A percentile compares a stretch with the other conserved stretches of the same genome.
Evolutionary conservation across 2,797 vertebrate species (phyloP).

Genomic region (Gorsachius magnificus): DNA sequence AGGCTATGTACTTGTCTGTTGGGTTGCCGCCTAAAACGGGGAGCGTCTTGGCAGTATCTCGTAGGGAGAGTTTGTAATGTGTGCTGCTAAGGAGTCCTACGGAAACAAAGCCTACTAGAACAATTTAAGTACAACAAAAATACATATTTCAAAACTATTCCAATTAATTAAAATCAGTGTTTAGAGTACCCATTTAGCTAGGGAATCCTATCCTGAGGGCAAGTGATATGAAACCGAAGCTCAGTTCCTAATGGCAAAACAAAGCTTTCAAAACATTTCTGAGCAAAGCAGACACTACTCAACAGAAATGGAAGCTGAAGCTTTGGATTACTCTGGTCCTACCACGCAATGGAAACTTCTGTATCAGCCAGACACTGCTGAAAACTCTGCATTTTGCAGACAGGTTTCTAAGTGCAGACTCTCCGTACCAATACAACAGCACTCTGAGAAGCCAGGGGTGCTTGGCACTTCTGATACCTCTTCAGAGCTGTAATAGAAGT

Average conservation of each 20-base stretch:
- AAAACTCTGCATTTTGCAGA: neutral
- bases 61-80: neutral
- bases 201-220: neutral
- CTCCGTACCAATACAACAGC: fast-evolving
- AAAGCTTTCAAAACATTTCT: neutral
- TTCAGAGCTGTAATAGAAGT: neutral
- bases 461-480: neutral
- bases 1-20: neutral
- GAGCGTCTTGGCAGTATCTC: neutral
- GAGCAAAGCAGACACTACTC: neutral
- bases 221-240: neutral
- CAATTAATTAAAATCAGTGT: neutral
- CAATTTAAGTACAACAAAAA: neutral
- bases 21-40: neutral
- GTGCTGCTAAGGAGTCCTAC: neutral
- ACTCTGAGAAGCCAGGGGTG: neutral
- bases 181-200: neutral
- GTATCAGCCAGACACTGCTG: neutral
- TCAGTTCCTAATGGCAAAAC: neutral
- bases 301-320: neutral
- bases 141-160: neutral
- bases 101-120: neutral
- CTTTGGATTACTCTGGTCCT: neutral
- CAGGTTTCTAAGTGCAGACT: neutral
- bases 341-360: neutral